Base-by-base conservation (phyloP, 2,888 invertebrate genomes). In the Lasiommata megera region DNA sequence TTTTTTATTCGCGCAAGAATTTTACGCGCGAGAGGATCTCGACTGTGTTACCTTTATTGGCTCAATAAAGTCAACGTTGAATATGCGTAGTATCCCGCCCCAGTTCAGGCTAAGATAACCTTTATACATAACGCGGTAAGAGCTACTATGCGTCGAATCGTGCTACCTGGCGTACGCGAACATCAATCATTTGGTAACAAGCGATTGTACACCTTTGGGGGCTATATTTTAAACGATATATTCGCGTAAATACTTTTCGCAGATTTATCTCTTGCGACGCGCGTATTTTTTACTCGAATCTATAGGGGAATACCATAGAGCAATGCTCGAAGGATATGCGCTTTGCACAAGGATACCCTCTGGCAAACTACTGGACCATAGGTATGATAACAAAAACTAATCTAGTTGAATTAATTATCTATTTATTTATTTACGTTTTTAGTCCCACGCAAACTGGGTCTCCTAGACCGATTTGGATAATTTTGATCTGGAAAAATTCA, bases 41-140 rank as follows among this genome's bases (percentile, higher is more conserved):
- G 34, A 38, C 28, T 50, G 40, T 50, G 51, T 57, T 54, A 54
- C 55, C 54, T 51, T 47, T 47, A 55, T 54, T 50, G 50, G 54
- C 44, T 50, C 50, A 60, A 54, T 55, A 46, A 51, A 55, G 51
- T 51, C 44, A 38, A 46, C 16, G 46, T 51, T 28, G 12, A 55
- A 55, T 51, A 51, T 46, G 55, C 40, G 51, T 54, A 47, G 29
- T 18, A 38, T 50, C 38, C 14, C 17, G 1, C 40, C 17, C 28
- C 9, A 12, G 11, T 54, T 37, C 44, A 54, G 11, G 43, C 17
- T 1, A 41, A 37, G 1, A 29, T 54, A 54, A 12, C 37, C 54
- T 43, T 28, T 46, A 52, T 38, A 31, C 1, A 41, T 29, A 50
- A 28, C 23, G 18, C 7, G n/a, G 28, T 47, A 34, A 47, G 36